Conservation (phyloP, 23 tunicate species). For the Halocynthia roretzi region DNA sequence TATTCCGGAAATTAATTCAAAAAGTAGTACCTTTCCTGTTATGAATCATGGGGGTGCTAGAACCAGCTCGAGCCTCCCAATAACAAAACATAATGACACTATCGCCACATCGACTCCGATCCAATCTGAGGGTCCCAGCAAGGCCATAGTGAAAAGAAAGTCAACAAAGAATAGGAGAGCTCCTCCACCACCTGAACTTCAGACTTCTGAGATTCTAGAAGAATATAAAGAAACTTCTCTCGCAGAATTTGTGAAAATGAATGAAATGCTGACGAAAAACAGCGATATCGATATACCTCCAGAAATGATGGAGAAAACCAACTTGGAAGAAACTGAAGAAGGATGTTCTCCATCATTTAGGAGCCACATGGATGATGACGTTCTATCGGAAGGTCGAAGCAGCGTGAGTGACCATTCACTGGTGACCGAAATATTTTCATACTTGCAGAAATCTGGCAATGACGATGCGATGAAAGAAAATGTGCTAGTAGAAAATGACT, state of each 20-base stretch:
- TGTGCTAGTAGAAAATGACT: background rate
- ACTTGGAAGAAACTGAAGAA: background rate
- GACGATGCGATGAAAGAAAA: background rate
- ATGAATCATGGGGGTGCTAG: background rate
- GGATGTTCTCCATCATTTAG: background rate
- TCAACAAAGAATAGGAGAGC: constrained; percentile 16
- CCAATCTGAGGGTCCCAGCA: background rate
- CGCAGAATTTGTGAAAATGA: background rate
- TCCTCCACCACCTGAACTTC: constrained; percentile 7
- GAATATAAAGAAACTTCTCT: background rate
- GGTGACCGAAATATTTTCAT: constrained; percentile 29
- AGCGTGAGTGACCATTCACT: constrained; percentile 8
- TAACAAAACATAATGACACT: background rate
- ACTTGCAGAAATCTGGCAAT: background rate
- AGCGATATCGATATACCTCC: background rate
- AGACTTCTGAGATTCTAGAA: background rate
- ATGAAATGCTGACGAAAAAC: background rate
- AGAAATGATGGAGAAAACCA: background rate
- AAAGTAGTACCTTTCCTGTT: background rate
- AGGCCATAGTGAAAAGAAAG: background rate
- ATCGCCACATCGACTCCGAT: constrained; percentile 4
- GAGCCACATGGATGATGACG: background rate
- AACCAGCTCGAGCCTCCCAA: background rate
- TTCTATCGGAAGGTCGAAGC: background rate
- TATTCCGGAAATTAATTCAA: constrained; percentile 3